Conservation (phyloP, 2,888 invertebrate genomes). For the Rhamnusium bicolor region DNA sequence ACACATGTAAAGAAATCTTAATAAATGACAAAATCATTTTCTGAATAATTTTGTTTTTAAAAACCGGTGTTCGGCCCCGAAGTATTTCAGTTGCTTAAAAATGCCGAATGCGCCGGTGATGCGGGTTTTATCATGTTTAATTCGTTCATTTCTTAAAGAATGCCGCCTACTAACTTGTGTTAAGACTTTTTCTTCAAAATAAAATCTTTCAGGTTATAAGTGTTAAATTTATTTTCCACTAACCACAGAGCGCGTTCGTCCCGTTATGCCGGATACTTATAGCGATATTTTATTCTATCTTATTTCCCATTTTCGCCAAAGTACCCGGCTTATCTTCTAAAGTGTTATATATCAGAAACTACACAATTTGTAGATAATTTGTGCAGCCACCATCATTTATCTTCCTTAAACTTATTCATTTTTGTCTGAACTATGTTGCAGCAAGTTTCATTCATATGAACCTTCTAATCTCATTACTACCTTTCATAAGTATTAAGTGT, state of each 20-base stretch:
- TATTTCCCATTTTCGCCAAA: not conserved
- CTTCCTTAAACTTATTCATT: not conserved
- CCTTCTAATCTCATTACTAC: no score
- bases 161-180: not conserved
- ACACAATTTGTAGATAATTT: not conserved
- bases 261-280: not conserved
- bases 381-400: not conserved
- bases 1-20: no score
- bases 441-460: no score
- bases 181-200: not conserved
- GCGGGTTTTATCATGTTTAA: not conserved
- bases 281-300: not conserved
- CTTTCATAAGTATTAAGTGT: no score
- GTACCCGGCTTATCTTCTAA: not conserved
- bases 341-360: not conserved
- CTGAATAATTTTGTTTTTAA: no score
- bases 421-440: no score
- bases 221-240: not conserved
- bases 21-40: no score
- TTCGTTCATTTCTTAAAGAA: not conserved
- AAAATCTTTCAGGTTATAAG: not conserved
- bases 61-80: no score
- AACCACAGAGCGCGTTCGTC: not conserved
- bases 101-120: not conserved
- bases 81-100: no score